phyloP scores from a whole-genome alignment of 2,888 invertebrate genomes.

The Athalia circularis region DNA sequence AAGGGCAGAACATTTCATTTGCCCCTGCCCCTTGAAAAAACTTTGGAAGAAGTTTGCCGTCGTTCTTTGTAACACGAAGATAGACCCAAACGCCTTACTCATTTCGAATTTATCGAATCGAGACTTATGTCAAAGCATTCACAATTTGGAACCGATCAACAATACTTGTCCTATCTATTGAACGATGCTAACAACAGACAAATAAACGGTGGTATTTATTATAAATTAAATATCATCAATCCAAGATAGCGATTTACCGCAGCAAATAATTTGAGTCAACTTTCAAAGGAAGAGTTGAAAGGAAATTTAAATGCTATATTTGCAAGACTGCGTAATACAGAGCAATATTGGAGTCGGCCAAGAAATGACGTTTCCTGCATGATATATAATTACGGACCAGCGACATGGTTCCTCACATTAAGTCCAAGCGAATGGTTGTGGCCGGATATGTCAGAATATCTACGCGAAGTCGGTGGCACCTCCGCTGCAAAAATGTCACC shows the following conservation, averaged over 20 bases:
- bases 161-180: constrained; percentile 55
- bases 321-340: constrained; percentile 44
- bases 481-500: too few species aligned
- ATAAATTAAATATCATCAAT: constrained; percentile 52
- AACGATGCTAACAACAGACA: constrained; percentile 55
- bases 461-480: too few species aligned
- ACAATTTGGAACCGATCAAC: constrained; percentile 7
- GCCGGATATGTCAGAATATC: too few species aligned
- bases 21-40: too few species aligned
- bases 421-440: too few species aligned
- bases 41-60: too few species aligned
- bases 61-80: too few species aligned
- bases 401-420: too few species aligned
- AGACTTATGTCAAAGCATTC: constrained; percentile 53
- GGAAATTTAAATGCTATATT: constrained; percentile 52
- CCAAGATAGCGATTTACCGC: constrained; percentile 49
- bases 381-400: constrained; percentile 46
- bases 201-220: constrained; percentile 52
- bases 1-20: too few species aligned
- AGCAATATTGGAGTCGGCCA: constrained; percentile 52
- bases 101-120: constrained; percentile 53
- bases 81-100: constrained; percentile 48
- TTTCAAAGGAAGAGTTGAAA: constrained; percentile 48
- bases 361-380: constrained; percentile 53
- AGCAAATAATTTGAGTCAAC: constrained; percentile 41